Evolutionary conservation across 1,140 invertebrate species (phyloP).

Genomic region (Zaprionus vittiger): DNA sequence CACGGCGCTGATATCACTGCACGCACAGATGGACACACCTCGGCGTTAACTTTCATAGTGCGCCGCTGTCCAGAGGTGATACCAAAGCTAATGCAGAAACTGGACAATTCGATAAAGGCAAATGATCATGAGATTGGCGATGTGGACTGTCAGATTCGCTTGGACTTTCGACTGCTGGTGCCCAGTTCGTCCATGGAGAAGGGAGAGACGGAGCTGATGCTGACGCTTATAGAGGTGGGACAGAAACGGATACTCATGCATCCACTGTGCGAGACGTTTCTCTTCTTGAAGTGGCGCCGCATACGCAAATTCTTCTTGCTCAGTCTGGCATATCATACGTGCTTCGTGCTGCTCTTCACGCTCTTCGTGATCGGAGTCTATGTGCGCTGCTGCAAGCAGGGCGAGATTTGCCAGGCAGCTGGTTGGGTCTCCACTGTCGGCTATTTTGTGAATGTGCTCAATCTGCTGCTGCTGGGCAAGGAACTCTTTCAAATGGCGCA

Average conservation of each 20-base stretch:
- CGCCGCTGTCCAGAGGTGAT: constrained; percentile 92
- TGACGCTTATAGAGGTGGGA: constrained; percentile 91
- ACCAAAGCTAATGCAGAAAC: constrained; percentile 88
- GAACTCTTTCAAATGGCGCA: constrained; percentile 91
- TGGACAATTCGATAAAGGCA: constrained; percentile 91
- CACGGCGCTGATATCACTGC: constrained; percentile 93
- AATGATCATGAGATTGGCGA: constrained; percentile 93
- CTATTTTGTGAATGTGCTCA: constrained; percentile 87
- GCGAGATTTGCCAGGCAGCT: constrained; percentile 84
- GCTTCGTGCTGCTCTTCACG: constrained; percentile 91
- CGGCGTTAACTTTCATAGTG: constrained; percentile 91
- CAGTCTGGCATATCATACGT: constrained; percentile 90
- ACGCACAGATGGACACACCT: constrained; percentile 91
- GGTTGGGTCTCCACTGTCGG: constrained; percentile 86
- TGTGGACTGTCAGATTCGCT: constrained; percentile 91
- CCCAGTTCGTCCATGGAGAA: constrained; percentile 85
- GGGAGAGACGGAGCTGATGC: constrained; percentile 89
- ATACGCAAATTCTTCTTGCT: constrained; percentile 93
- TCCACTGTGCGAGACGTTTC: constrained; percentile 92
- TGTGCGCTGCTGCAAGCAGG: constrained; percentile 80
- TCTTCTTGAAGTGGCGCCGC: constrained; percentile 92
- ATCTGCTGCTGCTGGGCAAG: constrained; percentile 87
- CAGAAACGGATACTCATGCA: constrained; percentile 91
- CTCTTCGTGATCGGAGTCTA: constrained; percentile 88
- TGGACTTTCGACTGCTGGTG: constrained; percentile 90